These are phyloP conservation scores for Aleadryas rufinucha DNA, from an alignment of 2,113 vertebrate genomes.

Conservation along the genomic window DNA sequence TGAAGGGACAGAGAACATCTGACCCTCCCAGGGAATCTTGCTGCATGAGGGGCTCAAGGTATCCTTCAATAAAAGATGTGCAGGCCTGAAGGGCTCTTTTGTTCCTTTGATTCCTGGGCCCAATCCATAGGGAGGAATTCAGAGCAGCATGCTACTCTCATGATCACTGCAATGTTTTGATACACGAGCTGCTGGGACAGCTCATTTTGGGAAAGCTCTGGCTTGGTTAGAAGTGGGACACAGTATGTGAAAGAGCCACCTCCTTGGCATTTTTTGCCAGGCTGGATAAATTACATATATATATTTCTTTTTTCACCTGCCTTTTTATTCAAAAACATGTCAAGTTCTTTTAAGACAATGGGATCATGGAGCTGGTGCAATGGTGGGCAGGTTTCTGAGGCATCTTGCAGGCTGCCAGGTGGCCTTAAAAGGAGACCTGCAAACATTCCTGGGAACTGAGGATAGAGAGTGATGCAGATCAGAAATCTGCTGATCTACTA, in stretches of 20 bases:
- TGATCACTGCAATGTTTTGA: background rate
- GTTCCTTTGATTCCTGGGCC: background rate
- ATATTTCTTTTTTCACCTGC: background rate
- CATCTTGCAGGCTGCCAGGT: background rate
- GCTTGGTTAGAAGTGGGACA: background rate
- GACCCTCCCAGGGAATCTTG: background rate
- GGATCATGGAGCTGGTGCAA: background rate
- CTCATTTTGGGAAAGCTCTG: background rate
- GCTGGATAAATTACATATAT: background rate
- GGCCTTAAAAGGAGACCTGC: background rate
- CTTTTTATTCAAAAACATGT: background rate
- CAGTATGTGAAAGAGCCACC: background rate
- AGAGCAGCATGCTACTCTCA: background rate
- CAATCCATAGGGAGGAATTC: background rate
- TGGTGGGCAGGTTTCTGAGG: background rate
- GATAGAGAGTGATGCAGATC: background rate
- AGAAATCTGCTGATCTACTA: background rate
- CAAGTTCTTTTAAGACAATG: background rate
- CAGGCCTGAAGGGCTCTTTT: background rate
- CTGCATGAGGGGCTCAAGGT: background rate
- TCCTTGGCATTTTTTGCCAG: background rate
- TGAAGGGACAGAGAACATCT: background rate
- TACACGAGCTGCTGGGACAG: background rate
- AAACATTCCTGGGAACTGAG: background rate
- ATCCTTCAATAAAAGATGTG: background rate